Evolutionary conservation across 2,888 invertebrate species (phyloP).

Genomic region (Cylindroiulus punctatus): DNA sequence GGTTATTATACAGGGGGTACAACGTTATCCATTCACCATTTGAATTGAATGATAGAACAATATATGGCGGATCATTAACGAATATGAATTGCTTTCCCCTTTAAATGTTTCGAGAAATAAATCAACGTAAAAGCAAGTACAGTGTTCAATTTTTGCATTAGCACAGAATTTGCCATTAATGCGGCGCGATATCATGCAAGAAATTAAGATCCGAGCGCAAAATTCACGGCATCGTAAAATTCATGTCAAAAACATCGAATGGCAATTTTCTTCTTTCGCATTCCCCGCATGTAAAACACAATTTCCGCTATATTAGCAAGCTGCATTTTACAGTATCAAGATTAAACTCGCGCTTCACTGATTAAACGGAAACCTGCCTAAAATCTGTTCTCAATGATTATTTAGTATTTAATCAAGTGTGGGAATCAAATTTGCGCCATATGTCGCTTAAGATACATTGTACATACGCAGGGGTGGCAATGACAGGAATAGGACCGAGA

Average conservation of each 20-base stretch:
- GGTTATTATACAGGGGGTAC: too few species aligned
- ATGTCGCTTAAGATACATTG: not conserved
- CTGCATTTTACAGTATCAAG: constrained; percentile 36
- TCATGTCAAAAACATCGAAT: constrained; percentile 36
- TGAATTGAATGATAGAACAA: too few species aligned
- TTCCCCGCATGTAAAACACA: not conserved
- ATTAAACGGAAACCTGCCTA: not conserved
- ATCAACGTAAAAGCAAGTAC: not conserved
- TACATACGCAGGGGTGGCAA: not conserved
- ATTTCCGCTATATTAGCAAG: not conserved
- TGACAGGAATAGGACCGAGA: not conserved
- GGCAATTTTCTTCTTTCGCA: not conserved
- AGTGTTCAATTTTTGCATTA: not conserved
- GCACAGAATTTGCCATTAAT: not conserved
- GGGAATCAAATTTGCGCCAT: not conserved
- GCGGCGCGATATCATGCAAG: not conserved
- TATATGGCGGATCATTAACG: too few species aligned
- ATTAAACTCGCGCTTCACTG: constrained; percentile 44
- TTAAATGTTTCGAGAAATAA: not conserved
- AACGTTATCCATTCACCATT: too few species aligned
- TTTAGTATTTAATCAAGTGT: constrained; percentile 41
- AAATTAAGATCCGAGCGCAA: constrained; percentile 1
- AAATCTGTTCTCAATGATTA: constrained; percentile 9
- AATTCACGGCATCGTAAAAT: constrained; percentile 17
- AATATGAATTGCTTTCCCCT: not conserved